Conservation (phyloP, 1,140 invertebrate genomes). For the Danaus plexippus region DNA sequence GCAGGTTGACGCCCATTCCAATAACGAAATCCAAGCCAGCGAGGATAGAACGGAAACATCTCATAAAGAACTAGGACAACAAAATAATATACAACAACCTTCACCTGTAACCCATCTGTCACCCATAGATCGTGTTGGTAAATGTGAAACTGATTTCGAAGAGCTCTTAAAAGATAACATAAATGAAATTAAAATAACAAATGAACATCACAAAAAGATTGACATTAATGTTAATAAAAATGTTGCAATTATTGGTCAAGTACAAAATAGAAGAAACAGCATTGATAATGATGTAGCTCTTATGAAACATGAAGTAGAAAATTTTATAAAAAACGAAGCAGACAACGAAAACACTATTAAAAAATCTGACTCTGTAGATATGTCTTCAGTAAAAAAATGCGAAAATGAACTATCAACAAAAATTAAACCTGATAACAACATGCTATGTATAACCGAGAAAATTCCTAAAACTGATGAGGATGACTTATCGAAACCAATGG, state of each 20-base stretch:
- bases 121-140: slow-evolving; percentile 30
- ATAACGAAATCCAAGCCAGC: slow-evolving; percentile 14
- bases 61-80: slow-evolving; percentile 10
- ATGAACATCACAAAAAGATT: slow-evolving; percentile 54
- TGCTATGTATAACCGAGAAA: slow-evolving; percentile 1
- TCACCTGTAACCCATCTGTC: slow-evolving; percentile 5
- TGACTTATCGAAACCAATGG: slow-evolving; percentile 2
- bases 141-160: slow-evolving; percentile 70
- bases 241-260: slow-evolving; percentile 34
- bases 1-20: slow-evolving; percentile 18
- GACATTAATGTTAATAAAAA: slow-evolving; percentile 60
- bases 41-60: slow-evolving; percentile 15
- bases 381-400: slow-evolving; percentile 7
- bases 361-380: background rate
- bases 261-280: slow-evolving; percentile 22
- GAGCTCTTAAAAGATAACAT: slow-evolving; percentile 68
- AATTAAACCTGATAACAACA: background rate
- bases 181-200: slow-evolving; percentile 66
- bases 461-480: background rate
- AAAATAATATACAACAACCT: background rate
- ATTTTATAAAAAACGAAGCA: slow-evolving; percentile 3
- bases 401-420: slow-evolving; percentile 9
- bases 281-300: slow-evolving; percentile 8
- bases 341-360: slow-evolving; percentile 8
- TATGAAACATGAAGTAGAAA: slow-evolving; percentile 11